Conservation (phyloP, 2,888 invertebrate species). For the Lasioglossum leucozonium region DNA sequence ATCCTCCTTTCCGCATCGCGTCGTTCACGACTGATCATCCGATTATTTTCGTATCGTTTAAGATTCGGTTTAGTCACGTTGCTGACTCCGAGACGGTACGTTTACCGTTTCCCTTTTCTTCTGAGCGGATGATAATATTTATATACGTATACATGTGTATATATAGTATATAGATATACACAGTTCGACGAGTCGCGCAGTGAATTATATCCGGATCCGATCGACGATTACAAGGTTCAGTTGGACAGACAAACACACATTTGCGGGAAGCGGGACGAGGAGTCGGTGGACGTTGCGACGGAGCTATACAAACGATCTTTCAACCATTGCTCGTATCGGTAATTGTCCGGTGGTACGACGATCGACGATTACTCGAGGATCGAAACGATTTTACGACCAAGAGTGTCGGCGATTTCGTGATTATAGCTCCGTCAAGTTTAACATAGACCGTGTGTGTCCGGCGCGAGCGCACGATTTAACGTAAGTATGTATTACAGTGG, state of each 20-base stretch:
- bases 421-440: conserved; percentile 53
- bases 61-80: conserved; percentile 35
- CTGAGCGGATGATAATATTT: conserved; percentile 25
- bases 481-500: conserved; percentile 50
- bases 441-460: conserved; percentile 42
- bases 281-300: conserved; percentile 23
- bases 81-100: conserved; percentile 30
- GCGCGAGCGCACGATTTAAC: conserved; percentile 31
- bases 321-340: neutral
- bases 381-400: neutral
- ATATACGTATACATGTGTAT: neutral
- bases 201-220: conserved; percentile 14
- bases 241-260: conserved; percentile 47
- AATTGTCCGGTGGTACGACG: neutral
- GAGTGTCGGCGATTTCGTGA: neutral
- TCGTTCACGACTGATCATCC: neutral
- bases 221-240: conserved; percentile 55
- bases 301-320: conserved; percentile 44
- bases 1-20: conserved; percentile 56
- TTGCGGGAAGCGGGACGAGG: conserved; percentile 26
- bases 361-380: neutral
- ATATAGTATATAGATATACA: no score
- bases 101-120: conserved; percentile 31
- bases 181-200: conserved; percentile 28
- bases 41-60: conserved; percentile 10